Base-by-base conservation (phyloP, 2,888 invertebrate genomes). In the Macaria notata region DNA sequence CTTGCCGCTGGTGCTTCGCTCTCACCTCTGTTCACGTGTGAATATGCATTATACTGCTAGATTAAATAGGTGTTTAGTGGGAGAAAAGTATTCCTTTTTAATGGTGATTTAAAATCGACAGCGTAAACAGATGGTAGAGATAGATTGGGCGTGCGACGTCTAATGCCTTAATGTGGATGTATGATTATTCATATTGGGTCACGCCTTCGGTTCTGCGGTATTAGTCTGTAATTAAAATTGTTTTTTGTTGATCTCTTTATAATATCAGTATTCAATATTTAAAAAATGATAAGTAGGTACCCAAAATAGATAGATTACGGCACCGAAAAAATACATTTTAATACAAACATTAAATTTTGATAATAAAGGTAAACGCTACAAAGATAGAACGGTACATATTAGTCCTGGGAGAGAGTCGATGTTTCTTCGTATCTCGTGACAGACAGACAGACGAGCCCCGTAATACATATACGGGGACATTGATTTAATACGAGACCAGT, bases 11-110 rank as follows among this genome's bases (percentile, higher is more conserved):
- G 88, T 86, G 83, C 79, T 85, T 84, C 83, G 87, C 90, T 89
- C 90, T 91, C 89, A 88, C 89, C 88, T 88, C 75, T 79, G 86
- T 89, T 89, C 89, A 86, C 90, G 86, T 89, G 90, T 90, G 90
- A 89, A 90, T 85, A 84, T 77, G 79, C 78, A 83, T 88, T 86
- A 90, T 86, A 86, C 88, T 86, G 88, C 86, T 76, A 79, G 76
- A 78, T 86, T 78, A 64, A 73, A 79, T 72, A 75, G 85, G 72
- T 75, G 70, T 68, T 79, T 86, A 84, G 86, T 84, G 87, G 87
- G 84, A 73, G 73, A 67, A 64, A 60, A 68, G 62, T 57, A 66
- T 75, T 75, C 74, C 71, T 70, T 73, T 78, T 73, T 75, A 78
- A 75, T 75, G 79, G 76, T 82, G 81, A 76, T 84, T 84, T 79